phyloP scores from a whole-genome alignment of 35 echinoderm and acorn worm species.

The Anneissia japonica region DNA sequence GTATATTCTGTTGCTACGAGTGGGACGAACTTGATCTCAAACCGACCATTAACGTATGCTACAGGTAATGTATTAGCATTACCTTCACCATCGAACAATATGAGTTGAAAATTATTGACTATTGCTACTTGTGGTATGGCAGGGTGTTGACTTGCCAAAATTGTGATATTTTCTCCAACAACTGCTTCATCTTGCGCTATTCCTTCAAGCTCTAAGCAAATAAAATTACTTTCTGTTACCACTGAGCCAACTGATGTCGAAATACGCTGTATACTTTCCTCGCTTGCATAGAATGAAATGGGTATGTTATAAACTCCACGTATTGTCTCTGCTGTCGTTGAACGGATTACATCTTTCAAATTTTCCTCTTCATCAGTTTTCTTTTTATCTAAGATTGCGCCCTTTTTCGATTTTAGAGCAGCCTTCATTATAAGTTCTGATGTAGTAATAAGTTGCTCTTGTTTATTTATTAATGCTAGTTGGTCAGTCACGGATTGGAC shows the following conservation, averaged over 20 bases:
- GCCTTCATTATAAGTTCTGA: background rate
- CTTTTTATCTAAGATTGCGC: background rate
- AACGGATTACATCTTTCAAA: background rate
- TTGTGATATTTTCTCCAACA: background rate
- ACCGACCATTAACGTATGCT: background rate
- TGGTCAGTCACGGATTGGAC: background rate
- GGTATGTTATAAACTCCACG: background rate
- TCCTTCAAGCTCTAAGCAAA: background rate
- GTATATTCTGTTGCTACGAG: background rate
- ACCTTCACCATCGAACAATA: background rate
- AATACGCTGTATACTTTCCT: background rate
- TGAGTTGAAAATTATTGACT: background rate
- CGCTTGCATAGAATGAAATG: background rate
- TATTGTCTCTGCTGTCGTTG: background rate
- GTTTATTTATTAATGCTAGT: background rate
- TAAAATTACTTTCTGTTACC: background rate
- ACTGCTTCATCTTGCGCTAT: background rate
- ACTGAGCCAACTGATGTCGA: background rate
- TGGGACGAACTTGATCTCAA: background rate
- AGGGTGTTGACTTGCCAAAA: background rate
- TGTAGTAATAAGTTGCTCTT: background rate
- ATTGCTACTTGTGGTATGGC: background rate
- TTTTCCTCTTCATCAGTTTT: background rate
- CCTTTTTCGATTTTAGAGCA: background rate
- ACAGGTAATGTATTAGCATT: background rate